These are phyloP conservation scores for Mystacides longicornis DNA, from an alignment of 2,888 invertebrate genomes.

Conservation along the genomic window DNA sequence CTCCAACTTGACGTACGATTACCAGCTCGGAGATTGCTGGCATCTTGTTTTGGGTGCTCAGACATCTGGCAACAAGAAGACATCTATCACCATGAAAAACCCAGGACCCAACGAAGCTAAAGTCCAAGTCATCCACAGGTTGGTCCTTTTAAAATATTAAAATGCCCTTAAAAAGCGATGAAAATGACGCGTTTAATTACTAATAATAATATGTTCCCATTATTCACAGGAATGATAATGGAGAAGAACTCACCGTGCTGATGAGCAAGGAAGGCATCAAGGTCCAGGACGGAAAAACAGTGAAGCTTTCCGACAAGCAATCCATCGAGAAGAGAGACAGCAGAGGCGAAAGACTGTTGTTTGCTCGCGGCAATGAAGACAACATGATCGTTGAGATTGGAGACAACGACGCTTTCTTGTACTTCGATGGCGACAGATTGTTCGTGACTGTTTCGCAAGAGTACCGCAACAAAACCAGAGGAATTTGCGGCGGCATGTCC, in stretches of 20 bases:
- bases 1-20: conserved; percentile 45
- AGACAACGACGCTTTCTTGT: conserved; percentile 41
- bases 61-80: conserved; percentile 35
- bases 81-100: conserved; percentile 29
- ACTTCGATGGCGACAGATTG: conserved; percentile 54
- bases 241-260: conserved; percentile 29
- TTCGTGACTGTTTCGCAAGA: conserved; percentile 34
- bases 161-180: background rate
- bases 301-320: conserved; percentile 30
- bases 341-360: conserved; percentile 33
- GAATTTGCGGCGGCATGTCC: conserved; percentile 50
- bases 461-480: conserved; percentile 48
- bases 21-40: conserved; percentile 42
- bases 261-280: conserved; percentile 6
- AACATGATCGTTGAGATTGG: conserved; percentile 49
- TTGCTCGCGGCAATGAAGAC: conserved; percentile 42
- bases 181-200: conserved; percentile 4
- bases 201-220: conserved; percentile 1
- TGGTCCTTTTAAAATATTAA: background rate
- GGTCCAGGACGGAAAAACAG: conserved; percentile 35
- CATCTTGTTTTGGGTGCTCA: conserved; percentile 43
- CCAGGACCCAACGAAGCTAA: conserved; percentile 24
- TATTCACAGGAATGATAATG: conserved; percentile 33
- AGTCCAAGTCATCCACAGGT: conserved; percentile 33
- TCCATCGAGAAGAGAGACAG: conserved; percentile 32